Conservation (phyloP, 2,113 vertebrate species). For the Elachura formosa region DNA sequence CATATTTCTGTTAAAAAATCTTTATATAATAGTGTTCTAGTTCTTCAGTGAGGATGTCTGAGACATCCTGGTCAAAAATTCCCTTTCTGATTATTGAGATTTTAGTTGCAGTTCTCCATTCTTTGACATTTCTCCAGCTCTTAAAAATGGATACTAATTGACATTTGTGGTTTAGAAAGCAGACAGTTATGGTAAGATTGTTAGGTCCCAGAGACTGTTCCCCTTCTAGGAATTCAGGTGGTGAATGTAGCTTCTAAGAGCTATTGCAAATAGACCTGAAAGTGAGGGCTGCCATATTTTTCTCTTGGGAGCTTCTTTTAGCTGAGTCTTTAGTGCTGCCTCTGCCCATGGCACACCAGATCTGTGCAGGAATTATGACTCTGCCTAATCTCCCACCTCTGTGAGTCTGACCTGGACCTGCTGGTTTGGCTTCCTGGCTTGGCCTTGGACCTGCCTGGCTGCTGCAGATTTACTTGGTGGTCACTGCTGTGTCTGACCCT, state of each 20-base stretch:
- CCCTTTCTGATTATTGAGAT: background rate
- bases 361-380: background rate
- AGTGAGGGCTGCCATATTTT: background rate
- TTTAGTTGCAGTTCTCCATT: background rate
- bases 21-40: background rate
- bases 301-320: background rate
- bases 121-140: background rate
- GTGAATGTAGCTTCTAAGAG: background rate
- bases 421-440: background rate
- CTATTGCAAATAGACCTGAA: background rate
- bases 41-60: background rate
- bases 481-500: background rate
- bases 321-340: background rate
- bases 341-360: background rate
- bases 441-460: background rate
- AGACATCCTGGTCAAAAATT: background rate
- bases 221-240: background rate
- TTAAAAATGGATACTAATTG: background rate
- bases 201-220: background rate
- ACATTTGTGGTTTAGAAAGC: background rate
- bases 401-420: rapidly evolving
- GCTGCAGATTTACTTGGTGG: background rate
- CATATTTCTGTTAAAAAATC: background rate
- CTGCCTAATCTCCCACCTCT: background rate
- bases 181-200: background rate